Evolutionary conservation across 2,797 vertebrate species (phyloP), one percentile per base, ranked within the genome.

Genomic region (Mycteria americana): DNA sequence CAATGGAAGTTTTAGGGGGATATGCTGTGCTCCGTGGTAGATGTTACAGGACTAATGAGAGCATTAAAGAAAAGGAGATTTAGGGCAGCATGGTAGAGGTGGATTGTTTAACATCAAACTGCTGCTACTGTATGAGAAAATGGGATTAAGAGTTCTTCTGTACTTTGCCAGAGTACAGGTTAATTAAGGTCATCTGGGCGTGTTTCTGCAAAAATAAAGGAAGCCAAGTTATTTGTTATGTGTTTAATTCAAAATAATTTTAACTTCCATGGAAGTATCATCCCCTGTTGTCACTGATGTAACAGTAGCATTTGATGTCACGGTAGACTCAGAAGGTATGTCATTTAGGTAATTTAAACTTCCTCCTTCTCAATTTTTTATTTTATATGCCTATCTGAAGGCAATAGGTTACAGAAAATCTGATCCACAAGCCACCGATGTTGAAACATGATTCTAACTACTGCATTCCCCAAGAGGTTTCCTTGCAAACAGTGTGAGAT

Each of bases 11-110:
- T 88, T 77, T 82, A 67, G 70, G 48, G 68, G 80, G 31, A 30
- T 89, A 63, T 76, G 83, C 54, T 73, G 1, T 43, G 45, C 31
- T 86, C 65, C 13, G 1, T 67, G 70, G 56, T 95, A 56, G 93
- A 94, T 79, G 80, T 92, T 96, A 88, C 89, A 92, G 73, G 85
- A 72, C 87, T 96, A 93, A 94, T 93, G 95, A 89, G 90, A 79
- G 93, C 83, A 78, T 95, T 95, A 95, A 86, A 86, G 87, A 64
- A 94, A 97, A 97, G 85, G 85, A 96, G 96, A 93, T 95, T 95
- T 95, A 92, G 93, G 70, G 85, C 83, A 90, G 65, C 46, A 18
- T 6, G 16, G 94, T 89, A 88, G 92, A 78, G 82, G 82, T 96
- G 88, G 85, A 62, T 74, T 92, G 65, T 88, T 92, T 75, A 65